Evolutionary conservation across 1,140 invertebrate species (phyloP).

Genomic region (Drosophila simulans): DNA sequence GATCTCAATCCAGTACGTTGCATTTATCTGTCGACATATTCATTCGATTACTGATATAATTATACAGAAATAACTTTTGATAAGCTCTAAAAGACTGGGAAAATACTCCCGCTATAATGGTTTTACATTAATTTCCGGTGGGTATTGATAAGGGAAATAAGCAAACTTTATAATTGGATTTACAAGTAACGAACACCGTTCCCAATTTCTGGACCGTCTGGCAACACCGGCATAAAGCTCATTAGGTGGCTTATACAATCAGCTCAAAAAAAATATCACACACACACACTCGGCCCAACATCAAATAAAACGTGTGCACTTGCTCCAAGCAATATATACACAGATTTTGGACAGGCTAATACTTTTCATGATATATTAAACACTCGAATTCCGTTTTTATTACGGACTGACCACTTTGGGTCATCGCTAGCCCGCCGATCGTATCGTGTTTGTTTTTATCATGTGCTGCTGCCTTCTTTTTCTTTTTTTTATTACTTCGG

Average conservation of each 20-base stretch:
- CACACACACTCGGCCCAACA: constrained; percentile 17
- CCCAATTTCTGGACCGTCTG: constrained; percentile 32
- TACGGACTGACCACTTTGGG: constrained; percentile 55
- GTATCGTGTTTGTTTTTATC: constrained; percentile 74
- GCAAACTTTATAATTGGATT: neutral
- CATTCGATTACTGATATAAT: too few species aligned
- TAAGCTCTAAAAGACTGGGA: neutral
- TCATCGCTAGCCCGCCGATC: constrained; percentile 56
- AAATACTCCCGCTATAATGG: neutral
- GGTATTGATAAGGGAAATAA: constrained; percentile 12
- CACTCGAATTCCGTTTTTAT: constrained; percentile 48
- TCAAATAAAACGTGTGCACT: constrained; percentile 51
- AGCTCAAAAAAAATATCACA: constrained; percentile 17
- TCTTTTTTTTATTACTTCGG: constrained; percentile 13
- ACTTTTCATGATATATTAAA: constrained; percentile 46
- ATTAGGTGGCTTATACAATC: constrained; percentile 25
- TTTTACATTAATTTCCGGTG: neutral
- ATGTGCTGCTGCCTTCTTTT: constrained; percentile 48
- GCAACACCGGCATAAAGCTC: constrained; percentile 41
- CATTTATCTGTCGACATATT: too few species aligned
- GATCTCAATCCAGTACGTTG: too few species aligned
- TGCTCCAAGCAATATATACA: constrained; percentile 38
- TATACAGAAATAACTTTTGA: neutral
- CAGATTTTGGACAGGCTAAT: constrained; percentile 31
- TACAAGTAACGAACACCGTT: neutral